phyloP scores from a whole-genome alignment of 2,888 invertebrate genomes.

The Bursaphelenchus okinawaensis region DNA sequence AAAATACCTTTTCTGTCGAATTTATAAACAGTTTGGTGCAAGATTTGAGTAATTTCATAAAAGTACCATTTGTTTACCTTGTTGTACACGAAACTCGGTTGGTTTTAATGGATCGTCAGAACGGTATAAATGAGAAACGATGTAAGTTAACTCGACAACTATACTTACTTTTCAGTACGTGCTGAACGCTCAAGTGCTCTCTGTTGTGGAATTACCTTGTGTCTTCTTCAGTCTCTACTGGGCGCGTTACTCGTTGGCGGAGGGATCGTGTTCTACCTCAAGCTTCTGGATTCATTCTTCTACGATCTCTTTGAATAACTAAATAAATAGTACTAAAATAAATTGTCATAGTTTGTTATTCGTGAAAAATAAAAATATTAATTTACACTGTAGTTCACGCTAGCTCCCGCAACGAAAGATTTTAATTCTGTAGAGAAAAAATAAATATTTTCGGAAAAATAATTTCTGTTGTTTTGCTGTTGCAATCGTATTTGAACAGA shows the following conservation, averaged over 20 bases:
- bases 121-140: not conserved
- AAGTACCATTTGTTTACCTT: too few species aligned
- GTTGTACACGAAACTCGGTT: too few species aligned
- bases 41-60: too few species aligned
- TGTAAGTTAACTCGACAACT: not conserved
- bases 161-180: not conserved
- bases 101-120: too few species aligned
- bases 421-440: not conserved
- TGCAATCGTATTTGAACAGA: not conserved
- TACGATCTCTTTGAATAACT: too few species aligned
- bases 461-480: not conserved
- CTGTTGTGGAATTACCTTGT: not conserved
- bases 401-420: not conserved
- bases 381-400: not conserved
- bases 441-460: not conserved
- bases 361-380: too few species aligned
- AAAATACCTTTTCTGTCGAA: too few species aligned
- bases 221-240: not conserved
- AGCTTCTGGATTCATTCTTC: too few species aligned
- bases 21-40: too few species aligned
- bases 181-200: not conserved
- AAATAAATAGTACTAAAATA: too few species aligned
- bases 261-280: not conserved
- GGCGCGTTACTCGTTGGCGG: not conserved
- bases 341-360: too few species aligned